Evolutionary conservation across 2,113 vertebrate genomes (phyloP), one percentile per base, ranked within the genome.

Genomic region (Hippolais icterina): DNA sequence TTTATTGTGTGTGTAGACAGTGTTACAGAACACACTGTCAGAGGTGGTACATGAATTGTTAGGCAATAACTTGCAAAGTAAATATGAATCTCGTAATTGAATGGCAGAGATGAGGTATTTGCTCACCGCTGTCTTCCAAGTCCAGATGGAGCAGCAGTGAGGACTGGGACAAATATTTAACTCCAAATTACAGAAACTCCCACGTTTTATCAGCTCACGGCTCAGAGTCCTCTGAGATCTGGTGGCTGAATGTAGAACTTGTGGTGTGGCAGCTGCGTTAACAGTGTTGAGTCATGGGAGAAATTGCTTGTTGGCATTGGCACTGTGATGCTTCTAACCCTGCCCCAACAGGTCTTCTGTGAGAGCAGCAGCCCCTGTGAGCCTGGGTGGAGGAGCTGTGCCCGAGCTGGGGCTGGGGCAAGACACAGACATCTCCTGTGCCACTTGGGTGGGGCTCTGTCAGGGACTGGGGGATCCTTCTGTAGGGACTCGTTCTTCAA

Each of bases 121-220:
- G 56, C 42, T 75, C 20, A 29, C 37, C 16, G 2, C 44, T 60
- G 42, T 28, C 61, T 75, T 74, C 37, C 6, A n/a, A n/a, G 4
- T 83, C 37, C 44, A 31, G 21, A 46, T 54, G 63, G 54, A 82
- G 21, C 61, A 85, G 70, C 49, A 60, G 35, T 24, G 82, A 85
- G 57, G 53, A 27, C 0, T 17, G 16, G 53, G 75, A 87, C 53
- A 79, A 90, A 80, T 68, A 29, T 25, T 90, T 75, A 57, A 61
- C 65, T 83, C 41, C 41, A 49, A 10, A 49, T 86, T 57, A 29
- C 59, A 50, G 54, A 41, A 77, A 76, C 31, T 68, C 35, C 50
- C 18, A 20, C 0, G 0, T 86, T 90, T 83, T 56, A 13, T 69
- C 71, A 72, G 31, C 31, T 69, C 2, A 18, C 0, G 0, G 37